Conservation (phyloP, 2,888 invertebrate genomes). For the Drosophila lutescens region DNA sequence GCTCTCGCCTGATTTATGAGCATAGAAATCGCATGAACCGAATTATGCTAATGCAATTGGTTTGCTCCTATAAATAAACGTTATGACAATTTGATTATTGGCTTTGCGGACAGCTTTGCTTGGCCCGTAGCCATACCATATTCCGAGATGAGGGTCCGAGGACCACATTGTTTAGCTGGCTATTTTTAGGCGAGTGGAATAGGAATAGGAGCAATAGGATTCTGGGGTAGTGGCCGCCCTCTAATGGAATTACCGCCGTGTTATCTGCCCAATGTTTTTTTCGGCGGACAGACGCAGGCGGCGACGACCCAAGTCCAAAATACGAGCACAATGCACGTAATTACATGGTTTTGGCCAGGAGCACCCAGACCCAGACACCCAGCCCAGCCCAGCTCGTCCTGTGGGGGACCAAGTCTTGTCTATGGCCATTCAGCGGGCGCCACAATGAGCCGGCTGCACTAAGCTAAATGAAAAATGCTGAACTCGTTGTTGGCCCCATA, state of each 20-base stretch:
- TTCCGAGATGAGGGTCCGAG: constrained; percentile 10
- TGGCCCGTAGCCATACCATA: neutral
- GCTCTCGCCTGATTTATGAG: constrained; percentile 47
- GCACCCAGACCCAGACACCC: constrained; percentile 19
- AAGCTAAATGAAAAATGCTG: constrained; percentile 73
- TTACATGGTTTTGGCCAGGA: constrained; percentile 52
- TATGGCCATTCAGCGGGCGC: constrained; percentile 45
- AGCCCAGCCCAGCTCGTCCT: neutral
- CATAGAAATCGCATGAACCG: constrained; percentile 45
- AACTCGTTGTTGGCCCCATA: constrained; percentile 37
- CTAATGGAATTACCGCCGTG: constrained; percentile 72
- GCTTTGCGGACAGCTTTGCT: constrained; percentile 54
- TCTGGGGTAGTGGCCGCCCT: constrained; percentile 45
- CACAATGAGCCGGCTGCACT: constrained; percentile 61
- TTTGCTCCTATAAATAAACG: constrained; percentile 65
- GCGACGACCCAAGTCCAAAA: constrained; percentile 52
- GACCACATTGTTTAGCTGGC: constrained; percentile 30
- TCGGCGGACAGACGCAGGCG: constrained; percentile 52
- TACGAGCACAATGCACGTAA: constrained; percentile 58
- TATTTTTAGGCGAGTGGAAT: constrained; percentile 37
- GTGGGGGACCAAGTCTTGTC: constrained; percentile 33
- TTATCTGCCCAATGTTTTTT: constrained; percentile 62
- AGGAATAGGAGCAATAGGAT: constrained; percentile 14
- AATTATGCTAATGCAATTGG: constrained; percentile 74
- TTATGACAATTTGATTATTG: constrained; percentile 77